phyloP scores from a whole-genome alignment of 2,797 vertebrate species.

The Okamejei kenojei region DNA sequence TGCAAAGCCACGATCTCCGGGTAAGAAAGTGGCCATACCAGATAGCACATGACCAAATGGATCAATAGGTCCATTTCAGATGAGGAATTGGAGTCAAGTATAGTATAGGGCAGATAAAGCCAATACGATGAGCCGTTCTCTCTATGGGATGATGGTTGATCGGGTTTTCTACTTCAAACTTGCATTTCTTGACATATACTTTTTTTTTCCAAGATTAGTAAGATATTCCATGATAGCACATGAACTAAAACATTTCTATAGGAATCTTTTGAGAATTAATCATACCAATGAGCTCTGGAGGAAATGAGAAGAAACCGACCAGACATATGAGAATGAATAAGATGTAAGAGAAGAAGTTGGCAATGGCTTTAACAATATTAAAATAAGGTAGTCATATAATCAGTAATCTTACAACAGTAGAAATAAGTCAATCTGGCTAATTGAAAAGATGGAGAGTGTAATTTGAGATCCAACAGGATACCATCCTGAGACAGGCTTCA shows the following conservation, averaged over 20 bases:
- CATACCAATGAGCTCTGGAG: neutral
- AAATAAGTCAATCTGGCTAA: neutral
- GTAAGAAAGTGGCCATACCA: neutral
- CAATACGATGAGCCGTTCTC: neutral
- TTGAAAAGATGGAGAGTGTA: neutral
- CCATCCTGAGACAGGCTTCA: neutral
- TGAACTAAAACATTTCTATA: neutral
- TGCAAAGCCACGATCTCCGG: no score
- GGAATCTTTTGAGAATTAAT: neutral
- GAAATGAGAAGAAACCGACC: neutral
- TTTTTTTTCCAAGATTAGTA: no score
- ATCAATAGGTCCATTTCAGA: neutral
- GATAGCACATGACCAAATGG: neutral
- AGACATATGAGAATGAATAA: neutral
- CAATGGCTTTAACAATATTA: no score
- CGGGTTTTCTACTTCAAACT: neutral
- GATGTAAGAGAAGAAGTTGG: neutral
- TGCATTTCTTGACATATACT: neutral
- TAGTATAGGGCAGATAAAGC: neutral
- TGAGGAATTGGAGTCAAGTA: neutral
- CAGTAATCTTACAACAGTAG: neutral
- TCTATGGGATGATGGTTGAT: neutral
- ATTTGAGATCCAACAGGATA: neutral
- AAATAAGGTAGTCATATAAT: neutral
- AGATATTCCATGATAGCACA: neutral